Evolutionary conservation across 37 sponge, comb jelly and placozoan genomes (phyloP), one percentile per base, ranked within the genome.

Genomic region (Haliclona indistincta): DNA sequence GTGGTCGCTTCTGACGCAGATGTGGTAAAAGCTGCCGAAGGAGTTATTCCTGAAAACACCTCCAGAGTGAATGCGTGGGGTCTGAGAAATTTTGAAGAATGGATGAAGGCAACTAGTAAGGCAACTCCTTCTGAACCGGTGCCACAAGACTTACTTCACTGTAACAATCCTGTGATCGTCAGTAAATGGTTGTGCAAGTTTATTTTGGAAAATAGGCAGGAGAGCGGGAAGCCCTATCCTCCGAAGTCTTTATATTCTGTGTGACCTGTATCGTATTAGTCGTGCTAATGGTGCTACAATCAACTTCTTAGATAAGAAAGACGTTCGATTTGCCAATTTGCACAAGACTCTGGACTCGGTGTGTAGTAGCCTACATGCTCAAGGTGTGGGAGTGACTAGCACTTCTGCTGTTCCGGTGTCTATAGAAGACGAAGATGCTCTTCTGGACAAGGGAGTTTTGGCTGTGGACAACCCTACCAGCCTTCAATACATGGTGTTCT

Each of bases 271-370:
- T 20, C 60, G 60, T 25, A 6, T 58, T 58, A 7, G 6, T 25
- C 60, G 60, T 58, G 28, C 6, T 6, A 58, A 58, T 25, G 60
- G 60, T 7, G 22, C 23, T 58, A n/a, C 60, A 6, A 7, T 58
- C 60, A 58, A 58, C n/a, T 58, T 58, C n/a, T 58, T 58, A 20
- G 60, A 58, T n/a, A 58, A 58, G n/a, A 58, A n/a, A 25, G 60
- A 58, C n/a, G 60, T 20, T 58, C 22, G 60, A 58, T 58, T 58
- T 58, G n/a, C 22, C 7, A 26, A 58, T 20, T 26, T 58, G 7
- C 13, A 58, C 28, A 11, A 25, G 28, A 58, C 60, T n/a, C 22
- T 58, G 13, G 60, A 58, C 28, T 25, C 26, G 7, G 60, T 58
- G 7, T 58, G 60, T 58, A 58, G 60, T n/a, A 11, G 6, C 6